Evolutionary conservation across 2,888 invertebrate genomes (phyloP).

Genomic region (Phaedon cochleariae): DNA sequence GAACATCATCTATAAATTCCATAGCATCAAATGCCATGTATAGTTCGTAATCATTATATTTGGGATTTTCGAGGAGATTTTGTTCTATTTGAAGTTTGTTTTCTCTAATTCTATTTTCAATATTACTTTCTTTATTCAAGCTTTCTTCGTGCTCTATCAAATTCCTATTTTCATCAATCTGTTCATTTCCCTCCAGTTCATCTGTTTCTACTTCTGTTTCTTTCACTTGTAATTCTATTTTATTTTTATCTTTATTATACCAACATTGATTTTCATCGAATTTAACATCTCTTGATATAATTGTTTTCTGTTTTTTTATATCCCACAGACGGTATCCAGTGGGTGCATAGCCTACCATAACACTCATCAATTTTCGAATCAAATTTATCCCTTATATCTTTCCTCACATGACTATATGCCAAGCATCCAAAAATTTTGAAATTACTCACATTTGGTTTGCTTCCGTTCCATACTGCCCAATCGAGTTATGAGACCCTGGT

Average conservation of each 20-base stretch:
- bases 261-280: constrained; percentile 25
- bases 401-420: constrained; percentile 22
- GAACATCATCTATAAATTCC: constrained; percentile 13
- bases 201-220: not conserved
- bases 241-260: constrained; percentile 11
- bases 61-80: no score
- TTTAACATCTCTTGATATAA: constrained; percentile 18
- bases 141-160: not conserved
- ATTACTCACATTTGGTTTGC: constrained; percentile 26
- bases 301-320: constrained; percentile 13
- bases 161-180: not conserved
- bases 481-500: no score
- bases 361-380: constrained; percentile 22
- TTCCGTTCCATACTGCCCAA: constrained; percentile 22
- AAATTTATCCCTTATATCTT: constrained; percentile 30
- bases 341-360: constrained; percentile 23
- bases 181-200: not conserved
- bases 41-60: constrained; percentile 16
- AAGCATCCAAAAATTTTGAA: constrained; percentile 26
- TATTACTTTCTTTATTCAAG: not conserved
- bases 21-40: constrained; percentile 15
- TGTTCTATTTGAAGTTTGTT: no score
- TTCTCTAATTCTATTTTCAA: constrained; percentile 2
- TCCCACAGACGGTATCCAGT: constrained; percentile 20
- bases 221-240: no score